Evolutionary conservation across 2,797 vertebrate genomes (phyloP), one percentile per base, ranked within the genome.

Genomic region (Enteromius thamalakanensis): DNA sequence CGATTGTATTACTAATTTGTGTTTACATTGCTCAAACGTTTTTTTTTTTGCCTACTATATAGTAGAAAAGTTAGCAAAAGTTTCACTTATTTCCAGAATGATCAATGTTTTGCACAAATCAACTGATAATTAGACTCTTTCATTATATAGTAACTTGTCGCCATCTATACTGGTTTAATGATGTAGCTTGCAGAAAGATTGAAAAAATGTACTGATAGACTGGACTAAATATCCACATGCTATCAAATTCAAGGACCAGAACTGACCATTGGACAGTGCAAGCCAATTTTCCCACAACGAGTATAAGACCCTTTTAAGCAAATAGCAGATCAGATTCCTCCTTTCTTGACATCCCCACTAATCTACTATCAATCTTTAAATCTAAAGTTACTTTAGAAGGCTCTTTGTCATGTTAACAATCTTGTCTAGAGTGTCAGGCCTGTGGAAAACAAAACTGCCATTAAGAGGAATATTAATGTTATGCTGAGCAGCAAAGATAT

Each of bases 401-500:
- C 77, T 68, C 11, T 67, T 79, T 79, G 76, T 78, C 60, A 26
- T 79, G 77, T 79, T 68, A 79, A 51, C 60, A 51, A 53, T 68
- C 19, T 49, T 79, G 77, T 53, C 64, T 79, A 51, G 62, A 67
- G 23, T 45, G 60, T 49, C 76, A 67, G 42, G 42, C 10, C 62
- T 79, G 10, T 49, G 26, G 42, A 79, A 67, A 34, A 51, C 12
- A 62, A 60, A 45, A 62, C 75, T 26, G 53, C 55, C 53, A 60
- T 75, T 75, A 75, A 75, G 72, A 53, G 47, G 70, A 53, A 74
- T 74, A 74, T 74, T 74, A 75, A 75, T 58, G 49, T 75, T 75
- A 37, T 62, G 55, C 15, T 42, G 34, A 60, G 75, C 60, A 45
- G 21, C 45, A 32, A 72, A 67, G 29, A 67, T 51, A 67, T 37